phyloP scores from a whole-genome alignment of 1,140 invertebrate genomes.

The Drosophila novamexicana region DNA sequence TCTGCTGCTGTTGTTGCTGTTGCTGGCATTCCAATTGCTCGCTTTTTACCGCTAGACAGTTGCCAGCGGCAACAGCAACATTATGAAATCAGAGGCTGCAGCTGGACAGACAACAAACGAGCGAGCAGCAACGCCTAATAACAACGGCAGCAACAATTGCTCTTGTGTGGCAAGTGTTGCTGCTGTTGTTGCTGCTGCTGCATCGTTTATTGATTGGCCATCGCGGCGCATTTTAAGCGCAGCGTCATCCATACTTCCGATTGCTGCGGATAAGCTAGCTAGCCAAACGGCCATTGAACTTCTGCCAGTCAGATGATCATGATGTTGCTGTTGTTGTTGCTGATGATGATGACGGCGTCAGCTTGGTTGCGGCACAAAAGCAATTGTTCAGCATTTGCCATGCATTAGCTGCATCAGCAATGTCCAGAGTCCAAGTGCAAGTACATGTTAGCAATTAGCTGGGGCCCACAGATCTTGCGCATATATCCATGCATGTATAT shows the following conservation, averaged over 20 bases:
- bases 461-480: not conserved
- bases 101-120: conserved; percentile 12
- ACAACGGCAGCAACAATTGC: conserved; percentile 39
- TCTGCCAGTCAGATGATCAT: conserved; percentile 2
- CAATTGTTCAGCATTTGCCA: conserved; percentile 25
- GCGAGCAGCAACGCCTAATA: conserved; percentile 6
- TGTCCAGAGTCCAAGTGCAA: conserved; percentile 24
- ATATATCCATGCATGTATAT: not conserved
- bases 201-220: conserved; percentile 39
- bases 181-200: conserved; percentile 15
- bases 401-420: conserved; percentile 8
- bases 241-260: conserved; percentile 49
- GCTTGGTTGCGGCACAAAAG: conserved; percentile 1
- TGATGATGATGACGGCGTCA: conserved; percentile 5
- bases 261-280: conserved; percentile 35
- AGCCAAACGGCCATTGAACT: conserved; percentile 25
- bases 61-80: conserved; percentile 35
- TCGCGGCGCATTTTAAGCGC: conserved; percentile 7
- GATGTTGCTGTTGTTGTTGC: conserved; percentile 1
- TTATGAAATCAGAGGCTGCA: conserved; percentile 41
- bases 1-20: not conserved
- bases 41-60: conserved; percentile 51
- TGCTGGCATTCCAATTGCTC: conserved; percentile 46
- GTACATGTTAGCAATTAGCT: conserved; percentile 37
- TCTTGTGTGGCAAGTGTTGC: conserved; percentile 36